A percentile compares a stretch with the other conserved stretches of the same genome.
Conservation (phyloP, 2,888 invertebrate genomes). For the Aporophyla nigra region DNA sequence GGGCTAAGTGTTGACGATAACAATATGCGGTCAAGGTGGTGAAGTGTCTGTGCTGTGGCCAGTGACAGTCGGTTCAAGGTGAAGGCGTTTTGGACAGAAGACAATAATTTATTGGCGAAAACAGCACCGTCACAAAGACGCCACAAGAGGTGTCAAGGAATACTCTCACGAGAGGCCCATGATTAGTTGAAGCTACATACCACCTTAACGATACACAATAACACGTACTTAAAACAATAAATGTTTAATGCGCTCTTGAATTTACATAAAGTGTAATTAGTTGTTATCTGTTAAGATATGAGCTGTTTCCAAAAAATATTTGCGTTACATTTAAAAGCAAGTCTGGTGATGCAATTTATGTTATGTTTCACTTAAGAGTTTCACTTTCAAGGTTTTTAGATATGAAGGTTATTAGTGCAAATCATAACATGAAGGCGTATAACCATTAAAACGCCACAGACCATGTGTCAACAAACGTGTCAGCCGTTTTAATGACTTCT, state of each 20-base stretch:
- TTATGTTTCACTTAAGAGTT: conserved; percentile 15
- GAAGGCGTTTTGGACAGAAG: conserved; percentile 18
- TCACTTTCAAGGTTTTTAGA: conserved; percentile 51
- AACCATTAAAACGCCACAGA: conserved; percentile 27
- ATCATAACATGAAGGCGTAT: conserved; percentile 25
- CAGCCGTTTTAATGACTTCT: conserved; percentile 28
- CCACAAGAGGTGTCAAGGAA: conserved; percentile 6
- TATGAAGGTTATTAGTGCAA: conserved; percentile 37
- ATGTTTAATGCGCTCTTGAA: conserved; percentile 9
- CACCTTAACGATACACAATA: background rate
- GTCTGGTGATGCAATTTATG: conserved; percentile 15
- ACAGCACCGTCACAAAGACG: background rate
- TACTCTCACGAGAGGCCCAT: conserved; percentile 6
- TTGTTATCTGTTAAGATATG: conserved; percentile 17
- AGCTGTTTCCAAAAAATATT: conserved; percentile 9
- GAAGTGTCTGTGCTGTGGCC: background rate
- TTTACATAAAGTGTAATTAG: conserved; percentile 5
- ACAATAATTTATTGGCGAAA: conserved; percentile 15
- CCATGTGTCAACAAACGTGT: conserved; percentile 22
- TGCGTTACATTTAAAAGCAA: conserved; percentile 11
- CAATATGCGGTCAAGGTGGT: conserved; percentile 49
- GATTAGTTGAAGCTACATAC: background rate
- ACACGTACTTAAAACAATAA: background rate
- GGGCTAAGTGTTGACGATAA: conserved; percentile 22
- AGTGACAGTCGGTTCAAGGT: conserved; percentile 33